Percentiles rank a stretch among this genome's conserved stretches.
Conservation (phyloP, 1,140 invertebrate species). For the Gryon sp. region DNA sequence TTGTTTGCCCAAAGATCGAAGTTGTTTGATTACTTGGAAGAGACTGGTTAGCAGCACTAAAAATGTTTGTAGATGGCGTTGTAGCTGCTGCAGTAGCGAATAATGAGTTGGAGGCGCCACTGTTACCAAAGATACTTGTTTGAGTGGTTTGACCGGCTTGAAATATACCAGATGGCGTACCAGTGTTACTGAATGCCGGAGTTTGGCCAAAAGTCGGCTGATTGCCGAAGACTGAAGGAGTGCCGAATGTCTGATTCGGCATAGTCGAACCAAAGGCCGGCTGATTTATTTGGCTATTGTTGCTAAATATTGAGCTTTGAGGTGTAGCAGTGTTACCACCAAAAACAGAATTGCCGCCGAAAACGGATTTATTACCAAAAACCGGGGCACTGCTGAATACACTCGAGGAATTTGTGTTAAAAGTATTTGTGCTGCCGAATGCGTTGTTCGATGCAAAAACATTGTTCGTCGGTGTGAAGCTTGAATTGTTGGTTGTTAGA, state of each 20-base stretch:
- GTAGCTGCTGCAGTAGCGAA: constrained; percentile 42
- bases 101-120: constrained; percentile 27
- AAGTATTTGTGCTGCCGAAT: constrained; percentile 66
- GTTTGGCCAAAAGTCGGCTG: constrained; percentile 69
- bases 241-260: constrained; percentile 54
- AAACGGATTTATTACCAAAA: constrained; percentile 68
- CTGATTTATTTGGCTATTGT: constrained; percentile 30
- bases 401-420: constrained; percentile 55
- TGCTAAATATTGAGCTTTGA: constrained; percentile 54
- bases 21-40: constrained; percentile 18
- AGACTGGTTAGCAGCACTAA: constrained; percentile 21
- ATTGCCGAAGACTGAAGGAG: constrained; percentile 65
- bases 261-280: constrained; percentile 60
- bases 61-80: constrained; percentile 6
- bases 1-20: constrained; percentile 20
- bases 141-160: constrained; percentile 49
- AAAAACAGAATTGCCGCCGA: constrained; percentile 65
- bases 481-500: constrained; percentile 54
- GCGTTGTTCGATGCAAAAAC: constrained; percentile 53
- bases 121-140: constrained; percentile 38
- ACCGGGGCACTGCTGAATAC: constrained; percentile 63
- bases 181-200: constrained; percentile 55
- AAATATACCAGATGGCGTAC: constrained; percentile 65
- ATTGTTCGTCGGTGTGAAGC: constrained; percentile 61
- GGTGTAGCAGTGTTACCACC: constrained; percentile 20